Evolutionary conservation across 2,113 vertebrate genomes (phyloP).

Genomic region (Equus quagga): DNA sequence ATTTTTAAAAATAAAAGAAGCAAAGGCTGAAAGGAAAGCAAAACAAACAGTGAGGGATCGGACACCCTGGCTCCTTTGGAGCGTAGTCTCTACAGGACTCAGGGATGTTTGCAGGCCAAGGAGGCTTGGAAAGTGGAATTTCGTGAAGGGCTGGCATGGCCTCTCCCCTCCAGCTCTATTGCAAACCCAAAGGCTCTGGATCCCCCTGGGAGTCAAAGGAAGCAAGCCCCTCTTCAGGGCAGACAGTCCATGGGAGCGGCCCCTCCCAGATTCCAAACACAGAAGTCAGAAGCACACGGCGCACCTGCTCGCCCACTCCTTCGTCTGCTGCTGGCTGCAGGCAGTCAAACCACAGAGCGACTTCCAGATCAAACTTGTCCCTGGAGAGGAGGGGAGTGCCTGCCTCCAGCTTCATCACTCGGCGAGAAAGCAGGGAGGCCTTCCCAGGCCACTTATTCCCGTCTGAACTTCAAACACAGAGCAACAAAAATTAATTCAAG

Average conservation of each 20-base stretch:
- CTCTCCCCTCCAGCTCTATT: background rate
- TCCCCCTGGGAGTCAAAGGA: fast-evolving
- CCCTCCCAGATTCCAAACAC: fast-evolving
- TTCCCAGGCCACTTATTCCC: background rate
- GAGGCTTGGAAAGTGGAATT: background rate
- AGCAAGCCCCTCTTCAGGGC: no score
- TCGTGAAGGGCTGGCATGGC: fast-evolving
- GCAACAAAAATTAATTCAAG: conserved; percentile 20
- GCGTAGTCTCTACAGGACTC: fast-evolving
- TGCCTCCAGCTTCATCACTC: background rate
- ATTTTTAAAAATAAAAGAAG: no score
- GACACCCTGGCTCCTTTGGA: fast-evolving
- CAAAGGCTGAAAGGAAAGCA: background rate
- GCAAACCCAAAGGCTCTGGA: no score
- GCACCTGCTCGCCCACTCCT: fast-evolving
- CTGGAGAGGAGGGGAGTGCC: background rate
- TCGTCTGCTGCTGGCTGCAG: fast-evolving
- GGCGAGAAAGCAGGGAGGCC: background rate
- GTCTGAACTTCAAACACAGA: background rate
- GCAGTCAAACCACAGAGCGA: background rate
- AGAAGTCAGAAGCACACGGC: fast-evolving
- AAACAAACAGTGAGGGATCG: fast-evolving
- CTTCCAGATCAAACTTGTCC: background rate
- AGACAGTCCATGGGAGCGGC: fast-evolving
- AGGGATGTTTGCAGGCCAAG: fast-evolving